phyloP scores from a whole-genome alignment of 1,140 invertebrate genomes.

The Harlomillsia oculata region DNA sequence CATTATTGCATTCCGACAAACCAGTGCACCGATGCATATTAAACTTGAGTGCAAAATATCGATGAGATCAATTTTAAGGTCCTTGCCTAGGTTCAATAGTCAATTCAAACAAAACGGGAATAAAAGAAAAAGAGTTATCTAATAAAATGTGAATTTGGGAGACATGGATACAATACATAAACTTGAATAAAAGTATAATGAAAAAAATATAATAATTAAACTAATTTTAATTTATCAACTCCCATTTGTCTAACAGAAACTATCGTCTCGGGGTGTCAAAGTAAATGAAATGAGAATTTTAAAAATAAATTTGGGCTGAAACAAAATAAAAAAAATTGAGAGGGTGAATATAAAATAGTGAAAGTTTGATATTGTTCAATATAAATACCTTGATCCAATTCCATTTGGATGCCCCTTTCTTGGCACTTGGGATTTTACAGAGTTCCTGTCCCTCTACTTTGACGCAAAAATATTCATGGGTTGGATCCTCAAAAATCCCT shows the following conservation, averaged over 20 bases:
- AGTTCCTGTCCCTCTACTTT: constrained; percentile 50
- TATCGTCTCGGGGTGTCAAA: too few relatives aligned
- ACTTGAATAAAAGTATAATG: not conserved
- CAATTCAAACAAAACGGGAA: not conserved
- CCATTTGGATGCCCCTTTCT: constrained; percentile 52
- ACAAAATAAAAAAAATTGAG: too few relatives aligned
- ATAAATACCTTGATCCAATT: constrained; percentile 52
- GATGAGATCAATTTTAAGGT: too few relatives aligned
- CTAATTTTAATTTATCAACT: not conserved
- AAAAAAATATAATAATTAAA: not conserved
- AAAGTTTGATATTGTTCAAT: not conserved
- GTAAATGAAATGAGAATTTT: too few relatives aligned
- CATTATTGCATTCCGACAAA: too few relatives aligned
- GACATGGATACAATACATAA: not conserved
- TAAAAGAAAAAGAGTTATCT: not conserved
- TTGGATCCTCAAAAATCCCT: constrained; percentile 17
- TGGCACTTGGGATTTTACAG: constrained; percentile 49
- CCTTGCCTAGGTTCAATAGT: constrained; percentile 10
- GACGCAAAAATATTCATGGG: constrained; percentile 42
- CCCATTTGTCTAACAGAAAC: constrained; percentile 10
- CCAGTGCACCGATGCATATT: too few relatives aligned
- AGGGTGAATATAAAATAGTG: too few relatives aligned
- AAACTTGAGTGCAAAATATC: too few relatives aligned
- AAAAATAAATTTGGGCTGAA: too few relatives aligned
- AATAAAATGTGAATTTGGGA: constrained; percentile 1